Evolutionary conservation across 2,888 invertebrate genomes (phyloP), one percentile per base, ranked within the genome.

Genomic region (Trichogramma evanescens): DNA sequence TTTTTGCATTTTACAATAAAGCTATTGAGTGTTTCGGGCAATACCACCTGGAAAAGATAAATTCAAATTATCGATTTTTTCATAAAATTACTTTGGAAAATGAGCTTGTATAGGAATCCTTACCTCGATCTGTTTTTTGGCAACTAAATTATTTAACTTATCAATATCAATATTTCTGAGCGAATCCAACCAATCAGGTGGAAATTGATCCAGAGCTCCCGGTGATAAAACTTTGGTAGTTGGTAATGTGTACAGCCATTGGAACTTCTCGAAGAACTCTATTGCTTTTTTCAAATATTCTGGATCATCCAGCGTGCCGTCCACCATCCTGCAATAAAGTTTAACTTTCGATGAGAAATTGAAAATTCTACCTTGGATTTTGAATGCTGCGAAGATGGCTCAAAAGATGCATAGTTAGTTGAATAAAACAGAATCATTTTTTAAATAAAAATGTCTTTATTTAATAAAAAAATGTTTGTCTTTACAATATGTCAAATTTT

Each of bases 211-310:
- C 39, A 89, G 77, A 39, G 82, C 74, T 40, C 82, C 78, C 44
- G 82, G 73, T 0, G 82, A 75, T 40, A 90, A 72, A 63, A 89
- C 80, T 62, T 86, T 81, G 0, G 87, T 89, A 67, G 89, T 89
- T 0, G 85, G 82, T 63, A 79, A 80, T 61, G 82, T 83, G 71
- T 83, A 88, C 45, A 90, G 75, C 83, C 86, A 84, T 61, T 85
- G 80, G 67, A 83, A 81, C 48, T 82, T 77, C 58, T 81, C 69
- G 52, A 90, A 80, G 69, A 89, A 87, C 2, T 70, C 50, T 2
- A 87, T 65, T 42, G 80, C 79, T 51, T 82, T 80, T 64, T 76
- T 68, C 62, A 90, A 85, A 72, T 88, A 89, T 3, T 80, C 62
- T 41, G 58, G 64, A 56, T 66, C 56, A 43, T 56, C 54, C 26